These are phyloP conservation scores for Linnaemya vulpina DNA, from an alignment of 2,888 invertebrate species.

Conservation along the genomic window DNA sequence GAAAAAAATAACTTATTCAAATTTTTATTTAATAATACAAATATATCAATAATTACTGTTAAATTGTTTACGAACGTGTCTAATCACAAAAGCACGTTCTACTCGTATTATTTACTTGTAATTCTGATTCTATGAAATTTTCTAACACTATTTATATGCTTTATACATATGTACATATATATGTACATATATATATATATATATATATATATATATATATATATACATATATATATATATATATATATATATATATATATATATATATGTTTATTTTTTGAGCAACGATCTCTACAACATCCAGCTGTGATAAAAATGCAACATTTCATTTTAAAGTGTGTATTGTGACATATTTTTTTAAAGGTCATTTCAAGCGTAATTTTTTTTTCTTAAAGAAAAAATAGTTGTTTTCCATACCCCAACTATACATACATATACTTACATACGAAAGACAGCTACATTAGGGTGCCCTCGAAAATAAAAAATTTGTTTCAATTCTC, in stretches of 20 bases:
- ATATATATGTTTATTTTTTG: too few relatives aligned
- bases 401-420: neutral
- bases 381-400: slow-evolving; percentile 11
- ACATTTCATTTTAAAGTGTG: slow-evolving; percentile 33
- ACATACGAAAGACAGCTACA: neutral
- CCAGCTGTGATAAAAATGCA: slow-evolving; percentile 44
- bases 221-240: too few relatives aligned
- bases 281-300: slow-evolving; percentile 15
- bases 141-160: slow-evolving; percentile 3
- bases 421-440: neutral
- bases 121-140: slow-evolving; percentile 3
- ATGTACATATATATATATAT: too few relatives aligned
- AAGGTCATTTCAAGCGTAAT: slow-evolving; percentile 15
- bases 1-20: too few relatives aligned
- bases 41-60: too few relatives aligned
- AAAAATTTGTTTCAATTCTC: too few relatives aligned
- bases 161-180: neutral
- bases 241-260: too few relatives aligned
- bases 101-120: neutral
- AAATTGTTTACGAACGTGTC: slow-evolving; percentile 19
- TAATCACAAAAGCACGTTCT: slow-evolving; percentile 36
- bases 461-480: too few relatives aligned
- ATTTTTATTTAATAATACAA: too few relatives aligned
- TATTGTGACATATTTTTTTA: slow-evolving; percentile 11
- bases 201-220: too few relatives aligned